phyloP scores from a whole-genome alignment of 2,888 invertebrate species.

The Hypolimnas misippus region DNA sequence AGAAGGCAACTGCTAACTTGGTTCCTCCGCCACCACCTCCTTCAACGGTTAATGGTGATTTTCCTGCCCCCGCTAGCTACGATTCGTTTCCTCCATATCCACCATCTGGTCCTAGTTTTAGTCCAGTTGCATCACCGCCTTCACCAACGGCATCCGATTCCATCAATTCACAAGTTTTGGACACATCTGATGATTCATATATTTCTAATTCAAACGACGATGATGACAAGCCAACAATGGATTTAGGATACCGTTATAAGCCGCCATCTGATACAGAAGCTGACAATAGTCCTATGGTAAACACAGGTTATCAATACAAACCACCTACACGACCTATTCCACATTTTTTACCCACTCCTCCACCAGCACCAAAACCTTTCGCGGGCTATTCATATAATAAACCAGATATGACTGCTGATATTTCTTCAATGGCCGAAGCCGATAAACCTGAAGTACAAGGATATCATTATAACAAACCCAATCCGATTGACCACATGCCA shows the following conservation, averaged over 20 bases:
- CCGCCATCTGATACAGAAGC: conserved; percentile 52
- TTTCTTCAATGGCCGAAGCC: conserved; percentile 50
- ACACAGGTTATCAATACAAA: conserved; percentile 65
- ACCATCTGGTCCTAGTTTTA: conserved; percentile 46
- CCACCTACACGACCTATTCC: conserved; percentile 55
- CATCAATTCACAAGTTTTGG: conserved; percentile 48
- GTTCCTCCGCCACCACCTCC: conserved; percentile 70
- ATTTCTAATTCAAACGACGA: conserved; percentile 49
- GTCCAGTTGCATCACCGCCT: conserved; percentile 44
- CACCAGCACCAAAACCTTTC: conserved; percentile 63
- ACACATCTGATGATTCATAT: conserved; percentile 50
- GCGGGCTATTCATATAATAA: conserved; percentile 69
- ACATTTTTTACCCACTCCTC: conserved; percentile 58
- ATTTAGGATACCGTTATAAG: conserved; percentile 66
- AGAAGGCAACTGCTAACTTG: conserved; percentile 61
- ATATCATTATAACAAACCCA: conserved; percentile 64
- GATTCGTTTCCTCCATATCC: conserved; percentile 76
- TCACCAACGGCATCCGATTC: conserved; percentile 31
- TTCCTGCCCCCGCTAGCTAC: conserved; percentile 66
- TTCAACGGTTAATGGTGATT: conserved; percentile 59
- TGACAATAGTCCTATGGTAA: conserved; percentile 52
- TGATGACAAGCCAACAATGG: conserved; percentile 53
- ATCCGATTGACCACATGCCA: conserved; percentile 40
- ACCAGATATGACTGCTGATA: conserved; percentile 58
- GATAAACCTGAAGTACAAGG: conserved; percentile 54